phyloP scores from a whole-genome alignment of 2,113 vertebrate species.

The Xenopus borealis region DNA sequence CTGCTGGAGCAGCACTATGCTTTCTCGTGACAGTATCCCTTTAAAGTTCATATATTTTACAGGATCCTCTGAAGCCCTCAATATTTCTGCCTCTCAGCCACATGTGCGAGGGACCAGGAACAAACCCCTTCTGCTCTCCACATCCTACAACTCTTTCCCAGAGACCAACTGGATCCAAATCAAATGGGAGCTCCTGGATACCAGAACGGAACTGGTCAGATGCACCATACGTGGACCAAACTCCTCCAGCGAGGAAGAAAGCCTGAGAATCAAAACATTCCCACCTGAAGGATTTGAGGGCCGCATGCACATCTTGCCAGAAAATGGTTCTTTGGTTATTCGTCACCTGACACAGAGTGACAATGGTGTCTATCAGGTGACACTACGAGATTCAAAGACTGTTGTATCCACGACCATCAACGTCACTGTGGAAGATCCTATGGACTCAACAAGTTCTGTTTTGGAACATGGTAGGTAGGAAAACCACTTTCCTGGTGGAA shows the following conservation, averaged over 20 bases:
- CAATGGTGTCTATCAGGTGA: background rate
- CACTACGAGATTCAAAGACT: background rate
- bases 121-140: background rate
- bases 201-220: background rate
- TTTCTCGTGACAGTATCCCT: too few species aligned
- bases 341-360: background rate
- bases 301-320: background rate
- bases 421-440: background rate
- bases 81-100: background rate
- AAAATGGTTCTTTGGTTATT: conserved; percentile 5
- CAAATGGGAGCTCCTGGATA: background rate
- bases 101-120: background rate
- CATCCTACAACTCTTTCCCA: background rate
- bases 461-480: too few species aligned
- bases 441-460: too few species aligned
- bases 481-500: too few species aligned
- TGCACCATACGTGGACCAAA: background rate
- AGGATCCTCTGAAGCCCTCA: background rate
- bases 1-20: too few species aligned
- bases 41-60: background rate
- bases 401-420: background rate
- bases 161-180: background rate
- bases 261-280: background rate
- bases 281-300: background rate
- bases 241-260: background rate